Base-by-base conservation (phyloP, 2,797 vertebrate species). In the Myripristis murdjan region DNA sequence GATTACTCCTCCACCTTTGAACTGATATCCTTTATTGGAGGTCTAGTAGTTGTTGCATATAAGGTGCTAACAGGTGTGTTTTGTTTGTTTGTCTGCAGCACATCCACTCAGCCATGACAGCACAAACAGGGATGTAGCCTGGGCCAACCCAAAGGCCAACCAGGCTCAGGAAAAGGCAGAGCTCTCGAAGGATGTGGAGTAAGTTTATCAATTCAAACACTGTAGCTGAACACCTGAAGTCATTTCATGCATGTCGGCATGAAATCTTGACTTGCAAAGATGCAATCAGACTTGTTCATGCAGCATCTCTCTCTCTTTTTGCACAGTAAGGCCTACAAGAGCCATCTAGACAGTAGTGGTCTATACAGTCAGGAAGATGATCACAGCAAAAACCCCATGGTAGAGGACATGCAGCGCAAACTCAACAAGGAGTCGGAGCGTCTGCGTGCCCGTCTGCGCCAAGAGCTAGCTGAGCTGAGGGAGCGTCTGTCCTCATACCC, bases 381-480 rank as follows among this genome's bases (percentile, higher is more conserved):
- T 11, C 58, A 75, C 28, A 62, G 49, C 56, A 81, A 59, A 43
- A 88, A 76, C 70, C 87, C 90, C 1, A 41, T 94, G 56, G 84
- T 79, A 5, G 84, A 83, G 5, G 94, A 93, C 63, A 88, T 93
- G 74, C 86, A 87, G 6, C 84, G 1, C 10, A 95, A 95, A 73
- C 88, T 94, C 37, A 77, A 69, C 52, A 65, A 90, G 75, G 92
- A 95, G 86, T 93, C 93, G 0, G 93, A 94, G 77, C 92, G 89
- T 0, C 89, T 95, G 64, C 90, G 90, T 0, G 49, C 64, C 15
- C 93, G 88, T 6, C 89, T 95, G 48, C 91, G 81, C 41, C 92
- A 94, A 46, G 93, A 95, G 80, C 93, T 95, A 67, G 70, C 88
- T 0, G 93, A 95, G 83, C 88, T 95, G 47, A 82, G 63, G 28